Percentiles rank a stretch among this genome's conserved stretches.
phyloP scores from a whole-genome alignment of 2,113 vertebrate species.

The Psammodynastes pulverulentus region DNA sequence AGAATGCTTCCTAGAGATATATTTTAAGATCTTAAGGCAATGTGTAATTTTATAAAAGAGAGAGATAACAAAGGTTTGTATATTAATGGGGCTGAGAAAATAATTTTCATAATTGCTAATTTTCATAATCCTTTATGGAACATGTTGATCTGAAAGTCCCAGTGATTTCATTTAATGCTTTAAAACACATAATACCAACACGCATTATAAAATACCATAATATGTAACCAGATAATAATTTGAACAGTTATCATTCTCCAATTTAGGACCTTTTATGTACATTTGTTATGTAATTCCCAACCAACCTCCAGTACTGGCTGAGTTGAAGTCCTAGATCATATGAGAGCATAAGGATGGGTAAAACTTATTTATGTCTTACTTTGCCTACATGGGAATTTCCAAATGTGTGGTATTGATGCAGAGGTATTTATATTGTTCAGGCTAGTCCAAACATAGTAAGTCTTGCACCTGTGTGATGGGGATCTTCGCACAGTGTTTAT shows the following conservation, averaged over 20 bases:
- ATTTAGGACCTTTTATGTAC: not conserved
- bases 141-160: not conserved
- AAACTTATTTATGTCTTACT: not conserved
- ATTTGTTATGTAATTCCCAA: not conserved
- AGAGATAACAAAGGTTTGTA: not conserved
- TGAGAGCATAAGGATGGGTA: not conserved
- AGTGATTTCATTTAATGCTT: not conserved
- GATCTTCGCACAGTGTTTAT: not conserved
- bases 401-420: not conserved
- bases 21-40: not conserved
- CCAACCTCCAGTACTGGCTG: not conserved
- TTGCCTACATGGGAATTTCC: not conserved
- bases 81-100: not conserved
- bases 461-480: not conserved
- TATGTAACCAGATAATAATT: not conserved
- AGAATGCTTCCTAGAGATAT: not conserved
- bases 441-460: not conserved
- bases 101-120: not conserved
- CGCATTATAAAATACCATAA: not conserved
- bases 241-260: not conserved
- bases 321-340: not conserved
- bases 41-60: not conserved
- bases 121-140: not conserved
- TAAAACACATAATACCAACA: not conserved
- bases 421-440: not conserved